Evolutionary conservation across 2,797 vertebrate species (phyloP).

Genomic region (Salmo trutta): DNA sequence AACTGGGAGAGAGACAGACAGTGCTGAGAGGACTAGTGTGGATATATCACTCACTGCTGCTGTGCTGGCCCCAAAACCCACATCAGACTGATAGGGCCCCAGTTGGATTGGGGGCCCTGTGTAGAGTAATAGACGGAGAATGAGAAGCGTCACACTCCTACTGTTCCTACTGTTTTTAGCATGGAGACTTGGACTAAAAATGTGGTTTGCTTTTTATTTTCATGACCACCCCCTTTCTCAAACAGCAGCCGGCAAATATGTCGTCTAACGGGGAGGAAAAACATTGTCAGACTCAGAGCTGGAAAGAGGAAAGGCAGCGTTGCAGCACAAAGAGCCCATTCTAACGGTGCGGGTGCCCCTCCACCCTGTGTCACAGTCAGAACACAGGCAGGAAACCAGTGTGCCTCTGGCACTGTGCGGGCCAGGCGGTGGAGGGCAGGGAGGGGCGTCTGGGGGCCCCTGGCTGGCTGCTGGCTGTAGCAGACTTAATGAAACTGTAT

Average conservation of each 20-base stretch:
- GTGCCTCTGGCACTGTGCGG: slow-evolving; percentile 14
- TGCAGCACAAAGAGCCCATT: slow-evolving; percentile 58
- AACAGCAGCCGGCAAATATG: slow-evolving; percentile 2
- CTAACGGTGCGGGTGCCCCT: slow-evolving; percentile 24
- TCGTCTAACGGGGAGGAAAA: slow-evolving; percentile 50
- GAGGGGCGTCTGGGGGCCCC: slow-evolving; percentile 44
- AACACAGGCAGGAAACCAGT: slow-evolving; percentile 35
- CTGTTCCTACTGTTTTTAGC: background rate
- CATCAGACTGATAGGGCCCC: slow-evolving; percentile 46
- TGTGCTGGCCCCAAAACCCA: slow-evolving; percentile 56
- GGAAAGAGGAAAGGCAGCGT: slow-evolving; percentile 39
- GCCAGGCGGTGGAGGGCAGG: background rate
- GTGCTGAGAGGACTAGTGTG: slow-evolving; percentile 11
- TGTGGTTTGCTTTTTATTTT: slow-evolving; percentile 4
- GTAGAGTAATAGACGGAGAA: slow-evolving; percentile 45
- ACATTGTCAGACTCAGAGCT: slow-evolving; percentile 55
- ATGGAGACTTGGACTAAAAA: background rate
- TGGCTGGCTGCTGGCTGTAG: slow-evolving; percentile 16
- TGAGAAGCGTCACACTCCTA: background rate
- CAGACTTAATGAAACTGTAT: slow-evolving; percentile 71
- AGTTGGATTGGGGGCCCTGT: slow-evolving; percentile 13
- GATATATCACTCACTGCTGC: slow-evolving; percentile 44
- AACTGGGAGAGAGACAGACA: background rate
- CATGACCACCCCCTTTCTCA: slow-evolving; percentile 7
- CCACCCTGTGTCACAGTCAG: slow-evolving; percentile 16